Conservation (phyloP, 2,113 vertebrate genomes). For the Rhabdomys dilectus region DNA sequence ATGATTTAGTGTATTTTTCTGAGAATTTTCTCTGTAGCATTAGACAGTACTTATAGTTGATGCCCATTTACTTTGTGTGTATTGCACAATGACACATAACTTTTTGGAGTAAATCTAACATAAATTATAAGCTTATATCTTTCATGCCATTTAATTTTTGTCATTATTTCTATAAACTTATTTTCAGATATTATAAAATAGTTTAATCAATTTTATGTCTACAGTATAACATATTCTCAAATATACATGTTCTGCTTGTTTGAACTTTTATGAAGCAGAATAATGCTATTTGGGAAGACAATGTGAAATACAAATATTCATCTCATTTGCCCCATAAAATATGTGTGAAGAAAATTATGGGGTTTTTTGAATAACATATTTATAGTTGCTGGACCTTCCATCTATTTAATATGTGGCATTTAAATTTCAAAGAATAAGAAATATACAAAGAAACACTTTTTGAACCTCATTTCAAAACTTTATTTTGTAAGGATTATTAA, state of each 20-base stretch:
- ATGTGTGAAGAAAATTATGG: not conserved
- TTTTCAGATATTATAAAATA: conserved; percentile 33
- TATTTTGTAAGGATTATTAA: not conserved
- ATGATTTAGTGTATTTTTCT: not conserved
- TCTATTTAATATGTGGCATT: not conserved
- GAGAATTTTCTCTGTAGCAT: not conserved
- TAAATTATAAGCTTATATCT: conserved; percentile 7
- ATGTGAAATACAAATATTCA: not conserved
- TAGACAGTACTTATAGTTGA: not conserved
- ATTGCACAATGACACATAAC: not conserved
- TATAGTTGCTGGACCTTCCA: not conserved
- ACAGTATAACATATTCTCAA: conserved; percentile 32
- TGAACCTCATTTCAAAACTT: not conserved
- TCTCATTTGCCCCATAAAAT: conserved; percentile 10
- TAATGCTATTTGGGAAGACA: not conserved
- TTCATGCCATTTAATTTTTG: not conserved
- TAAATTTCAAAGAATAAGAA: not conserved
- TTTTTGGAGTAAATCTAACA: not conserved
- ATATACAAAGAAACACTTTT: not conserved
- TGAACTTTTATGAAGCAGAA: not conserved
- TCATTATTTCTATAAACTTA: not conserved
- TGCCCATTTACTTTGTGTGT: not conserved
- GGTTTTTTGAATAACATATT: not conserved
- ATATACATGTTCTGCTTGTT: not conserved
- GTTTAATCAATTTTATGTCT: conserved; percentile 40